A percentile compares a stretch with the other conserved stretches of the same genome.
These are phyloP conservation scores for Drosophila leonis DNA, from an alignment of 2,888 invertebrate genomes.

Conservation along the genomic window DNA sequence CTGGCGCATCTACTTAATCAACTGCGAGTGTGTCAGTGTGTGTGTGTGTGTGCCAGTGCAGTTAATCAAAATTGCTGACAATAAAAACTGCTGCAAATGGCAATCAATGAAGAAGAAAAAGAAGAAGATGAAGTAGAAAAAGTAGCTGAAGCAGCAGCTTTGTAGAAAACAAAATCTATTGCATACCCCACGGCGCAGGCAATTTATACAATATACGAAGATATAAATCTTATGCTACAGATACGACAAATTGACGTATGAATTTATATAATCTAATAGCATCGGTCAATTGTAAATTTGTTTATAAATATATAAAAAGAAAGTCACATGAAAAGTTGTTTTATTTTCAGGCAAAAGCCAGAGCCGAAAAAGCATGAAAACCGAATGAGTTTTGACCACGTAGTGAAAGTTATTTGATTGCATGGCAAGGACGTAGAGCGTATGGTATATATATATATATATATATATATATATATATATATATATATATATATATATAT, in stretches of 20 bases:
- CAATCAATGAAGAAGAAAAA: conserved; percentile 10
- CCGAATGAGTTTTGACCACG: neutral
- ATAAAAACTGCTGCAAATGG: conserved; percentile 27
- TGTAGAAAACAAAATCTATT: conserved; percentile 11
- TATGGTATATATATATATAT: neutral
- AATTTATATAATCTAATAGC: neutral
- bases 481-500: too few relatives aligned
- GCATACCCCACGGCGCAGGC: conserved; percentile 19
- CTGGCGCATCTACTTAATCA: conserved; percentile 39
- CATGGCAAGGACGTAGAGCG: neutral
- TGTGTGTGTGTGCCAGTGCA: conserved; percentile 10
- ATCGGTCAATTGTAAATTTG: neutral
- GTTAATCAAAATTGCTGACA: conserved; percentile 40
- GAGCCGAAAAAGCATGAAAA: neutral
- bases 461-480: too few relatives aligned
- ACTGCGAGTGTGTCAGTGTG: conserved; percentile 5
- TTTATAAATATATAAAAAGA: neutral
- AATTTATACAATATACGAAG: neutral
- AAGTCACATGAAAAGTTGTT: neutral
- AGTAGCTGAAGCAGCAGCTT: conserved; percentile 6
- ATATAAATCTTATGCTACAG: neutral
- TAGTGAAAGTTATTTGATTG: neutral
- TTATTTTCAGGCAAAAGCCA: neutral
- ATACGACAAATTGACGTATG: neutral
- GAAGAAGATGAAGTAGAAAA: neutral